phyloP scores from a whole-genome alignment of 2,113 vertebrate species.

The Microtus richardsoni region DNA sequence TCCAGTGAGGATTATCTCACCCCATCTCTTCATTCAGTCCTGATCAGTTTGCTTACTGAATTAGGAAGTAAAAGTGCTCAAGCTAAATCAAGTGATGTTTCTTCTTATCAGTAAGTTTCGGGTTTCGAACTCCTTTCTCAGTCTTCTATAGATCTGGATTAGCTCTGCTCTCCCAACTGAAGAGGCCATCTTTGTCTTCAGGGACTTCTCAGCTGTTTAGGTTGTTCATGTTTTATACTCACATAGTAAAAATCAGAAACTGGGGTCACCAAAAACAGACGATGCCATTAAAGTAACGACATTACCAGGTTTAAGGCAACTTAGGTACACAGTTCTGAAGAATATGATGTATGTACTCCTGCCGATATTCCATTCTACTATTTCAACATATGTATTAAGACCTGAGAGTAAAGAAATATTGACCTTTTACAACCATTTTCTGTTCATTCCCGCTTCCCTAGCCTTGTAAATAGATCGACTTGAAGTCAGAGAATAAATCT shows the following conservation, averaged over 20 bases:
- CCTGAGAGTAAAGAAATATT: conserved; percentile 23
- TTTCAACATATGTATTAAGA: conserved; percentile 52
- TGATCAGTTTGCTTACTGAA: conserved; percentile 55
- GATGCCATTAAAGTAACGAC: neutral
- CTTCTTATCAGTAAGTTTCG: conserved; percentile 26
- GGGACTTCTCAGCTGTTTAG: neutral
- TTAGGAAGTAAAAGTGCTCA: conserved; percentile 34
- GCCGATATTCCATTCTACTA: neutral
- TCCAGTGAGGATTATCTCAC: conserved; percentile 27
- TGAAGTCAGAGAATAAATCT: neutral
- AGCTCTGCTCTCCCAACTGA: neutral
- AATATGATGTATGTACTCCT: neutral
- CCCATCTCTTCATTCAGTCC: conserved; percentile 53
- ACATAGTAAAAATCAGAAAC: neutral
- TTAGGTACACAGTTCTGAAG: neutral
- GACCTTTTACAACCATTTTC: neutral
- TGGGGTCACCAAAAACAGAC: neutral
- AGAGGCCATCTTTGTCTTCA: neutral
- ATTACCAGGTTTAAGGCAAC: neutral
- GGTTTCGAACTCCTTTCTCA: conserved; percentile 16
- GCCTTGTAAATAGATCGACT: neutral
- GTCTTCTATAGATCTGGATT: neutral
- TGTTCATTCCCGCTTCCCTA: neutral
- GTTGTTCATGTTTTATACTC: neutral
- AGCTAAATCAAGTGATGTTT: neutral